Conservation (phyloP, 2,797 vertebrate genomes). For the Glyptemys insculpta region DNA sequence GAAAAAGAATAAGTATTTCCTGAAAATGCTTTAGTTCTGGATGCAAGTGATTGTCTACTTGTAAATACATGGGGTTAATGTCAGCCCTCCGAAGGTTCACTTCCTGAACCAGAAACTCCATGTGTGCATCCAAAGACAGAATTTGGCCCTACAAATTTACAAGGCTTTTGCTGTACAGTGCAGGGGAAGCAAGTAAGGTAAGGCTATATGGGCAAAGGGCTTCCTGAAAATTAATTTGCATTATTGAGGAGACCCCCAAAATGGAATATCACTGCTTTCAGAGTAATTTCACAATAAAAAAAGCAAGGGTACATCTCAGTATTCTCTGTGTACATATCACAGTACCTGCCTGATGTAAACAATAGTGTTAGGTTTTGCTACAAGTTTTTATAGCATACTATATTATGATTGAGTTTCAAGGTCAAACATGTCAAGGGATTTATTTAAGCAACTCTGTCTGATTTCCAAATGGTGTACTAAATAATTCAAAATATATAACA, state of each 20-base stretch:
- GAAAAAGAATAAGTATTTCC: not conserved
- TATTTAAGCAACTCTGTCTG: not conserved
- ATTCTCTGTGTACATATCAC: too few relatives aligned
- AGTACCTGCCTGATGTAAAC: too few relatives aligned
- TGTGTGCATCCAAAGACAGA: not conserved
- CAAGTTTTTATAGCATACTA: not conserved
- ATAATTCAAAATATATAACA: not conserved
- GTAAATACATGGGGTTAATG: not conserved
- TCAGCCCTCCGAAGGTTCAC: not conserved
- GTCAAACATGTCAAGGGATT: not conserved
- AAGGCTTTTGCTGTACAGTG: not conserved
- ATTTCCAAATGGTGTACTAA: not conserved
- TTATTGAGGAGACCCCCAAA: not conserved
- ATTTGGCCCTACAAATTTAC: not conserved
- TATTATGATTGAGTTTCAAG: not conserved
- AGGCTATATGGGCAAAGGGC: not conserved
- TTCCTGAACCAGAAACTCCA: not conserved
- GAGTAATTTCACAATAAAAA: too few relatives aligned
- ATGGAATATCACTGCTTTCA: not conserved
- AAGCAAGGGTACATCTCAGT: too few relatives aligned
- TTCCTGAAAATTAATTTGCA: not conserved
- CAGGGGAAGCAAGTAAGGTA: not conserved
- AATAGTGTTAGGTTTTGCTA: too few relatives aligned
- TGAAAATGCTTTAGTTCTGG: not conserved
- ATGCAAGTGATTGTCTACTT: not conserved